Base-by-base conservation (phyloP, 2,888 invertebrate genomes). In the Leptinotarsa haldemani region DNA sequence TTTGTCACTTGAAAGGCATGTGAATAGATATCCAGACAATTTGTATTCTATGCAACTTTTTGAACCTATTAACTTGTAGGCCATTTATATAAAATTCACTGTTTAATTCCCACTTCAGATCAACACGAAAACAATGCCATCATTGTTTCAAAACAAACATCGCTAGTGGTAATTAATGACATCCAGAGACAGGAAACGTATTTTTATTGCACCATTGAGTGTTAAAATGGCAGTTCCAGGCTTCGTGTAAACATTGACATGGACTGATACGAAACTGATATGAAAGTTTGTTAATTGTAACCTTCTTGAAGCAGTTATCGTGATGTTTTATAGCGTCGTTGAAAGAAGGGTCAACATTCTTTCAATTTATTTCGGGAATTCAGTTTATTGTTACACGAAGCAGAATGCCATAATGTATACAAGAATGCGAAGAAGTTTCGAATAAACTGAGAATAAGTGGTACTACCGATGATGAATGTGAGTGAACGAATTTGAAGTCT, bases 111-210 rank as follows among this genome's bases (percentile, higher is more conserved):
- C 68, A 56, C 18, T 68, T 68, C 56, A 40, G 20, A 40, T 61
- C 52, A 61, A 66, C 53, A 69, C 47, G 52, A 70, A 61, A 73
- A 73, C 73, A 70, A 73, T 66, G 65, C 30, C 25, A 63, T 70
- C 65, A 73, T 70, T 73, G 73, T 73, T 70, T 63, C 40, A 65
- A 69, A 69, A 53, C 61, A 65, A 72, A 70, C 64, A 64, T 65
- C 30, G 52, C 52, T 48, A 52, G 66, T 52, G 58, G 66, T 61
- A 66, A 73, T 73, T 69, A 70, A 73, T 73, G 69, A 65, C 69
- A 73, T 73, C 46, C 46, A 61, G 65, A 73, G 73, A 70, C 73
- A 70, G 73, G 73, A 73, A 66, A 70, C 22, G 66, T 40, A 66
- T 20, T 65, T 71, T 71, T 71, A 71, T 52, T 46, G 71, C 66